Evolutionary conservation across 2,113 vertebrate genomes (phyloP).

Genomic region (Grammomys surdaster): DNA sequence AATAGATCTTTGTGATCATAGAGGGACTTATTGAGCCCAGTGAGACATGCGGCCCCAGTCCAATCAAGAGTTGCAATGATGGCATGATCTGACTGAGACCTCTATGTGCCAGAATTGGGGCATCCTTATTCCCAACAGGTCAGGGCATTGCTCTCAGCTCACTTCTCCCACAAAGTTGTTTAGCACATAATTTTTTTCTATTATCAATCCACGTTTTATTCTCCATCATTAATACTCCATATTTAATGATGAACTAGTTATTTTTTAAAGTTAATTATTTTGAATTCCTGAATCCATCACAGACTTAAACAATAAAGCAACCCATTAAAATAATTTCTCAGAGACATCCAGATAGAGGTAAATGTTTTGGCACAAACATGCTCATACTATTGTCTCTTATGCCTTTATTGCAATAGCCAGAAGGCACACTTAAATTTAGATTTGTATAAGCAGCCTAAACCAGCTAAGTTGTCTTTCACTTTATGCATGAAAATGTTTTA

Average conservation of each 20-base stretch:
- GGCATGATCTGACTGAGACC: not conserved
- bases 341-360: not conserved
- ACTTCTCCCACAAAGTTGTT: not conserved
- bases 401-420: not conserved
- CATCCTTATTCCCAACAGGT: not conserved
- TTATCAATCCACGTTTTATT: conserved; percentile 26
- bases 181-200: not conserved
- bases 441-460: not conserved
- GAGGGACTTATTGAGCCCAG: not conserved
- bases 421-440: not conserved
- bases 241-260: conserved; percentile 50
- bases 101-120: not conserved
- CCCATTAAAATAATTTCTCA: conserved; percentile 19
- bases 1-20: conserved; percentile 34
- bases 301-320: conserved; percentile 17
- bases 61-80: conserved; percentile 48
- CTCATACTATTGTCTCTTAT: not conserved
- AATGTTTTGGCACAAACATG: not conserved
- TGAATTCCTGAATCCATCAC: not conserved
- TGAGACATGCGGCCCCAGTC: not conserved
- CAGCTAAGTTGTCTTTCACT: not conserved
- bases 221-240: not conserved
- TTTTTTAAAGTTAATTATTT: not conserved
- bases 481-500: not conserved
- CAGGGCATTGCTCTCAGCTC: not conserved